These are phyloP conservation scores for Odobenus rosmarus DNA, from an alignment of 2,113 vertebrate genomes.

Conservation along the genomic window DNA sequence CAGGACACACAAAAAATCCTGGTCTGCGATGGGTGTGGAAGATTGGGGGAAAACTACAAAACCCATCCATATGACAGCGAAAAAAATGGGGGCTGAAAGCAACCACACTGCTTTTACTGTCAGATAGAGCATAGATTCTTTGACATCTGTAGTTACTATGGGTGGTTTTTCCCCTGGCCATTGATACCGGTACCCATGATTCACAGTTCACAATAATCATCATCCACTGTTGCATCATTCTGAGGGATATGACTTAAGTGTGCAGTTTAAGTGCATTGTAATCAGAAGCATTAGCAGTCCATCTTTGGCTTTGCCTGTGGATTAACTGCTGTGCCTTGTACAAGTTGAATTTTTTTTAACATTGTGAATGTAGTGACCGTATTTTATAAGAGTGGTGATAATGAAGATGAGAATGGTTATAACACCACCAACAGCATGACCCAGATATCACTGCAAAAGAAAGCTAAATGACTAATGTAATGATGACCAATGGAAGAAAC, in stretches of 20 bases:
- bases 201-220: background rate
- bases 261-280: background rate
- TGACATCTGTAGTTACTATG: background rate
- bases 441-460: background rate
- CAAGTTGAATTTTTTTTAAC: background rate
- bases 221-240: background rate
- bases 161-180: background rate
- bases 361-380: background rate
- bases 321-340: background rate
- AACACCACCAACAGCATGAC: background rate
- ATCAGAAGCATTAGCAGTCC: background rate
- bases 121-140: background rate
- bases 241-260: background rate
- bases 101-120: background rate
- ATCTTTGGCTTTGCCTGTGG: background rate
- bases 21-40: background rate
- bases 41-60: background rate
- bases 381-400: background rate
- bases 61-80: background rate
- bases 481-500: background rate
- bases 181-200: background rate
- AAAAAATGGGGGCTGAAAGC: background rate
- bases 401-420: background rate
- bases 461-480: background rate
- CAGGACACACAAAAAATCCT: background rate